Evolutionary conservation across 2,888 invertebrate species (phyloP).

Genomic region (Tineola bisselliella): DNA sequence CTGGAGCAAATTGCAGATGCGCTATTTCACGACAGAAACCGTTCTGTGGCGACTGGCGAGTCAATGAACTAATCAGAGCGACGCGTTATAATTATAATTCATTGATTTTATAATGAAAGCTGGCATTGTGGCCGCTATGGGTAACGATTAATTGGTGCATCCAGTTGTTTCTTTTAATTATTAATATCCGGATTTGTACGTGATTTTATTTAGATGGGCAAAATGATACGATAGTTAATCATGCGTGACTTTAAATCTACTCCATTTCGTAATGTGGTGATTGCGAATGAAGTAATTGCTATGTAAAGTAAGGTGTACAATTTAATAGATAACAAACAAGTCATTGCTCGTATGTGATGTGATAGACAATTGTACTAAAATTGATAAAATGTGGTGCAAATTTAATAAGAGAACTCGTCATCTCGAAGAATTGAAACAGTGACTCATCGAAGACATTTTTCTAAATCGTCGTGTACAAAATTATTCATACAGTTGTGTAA

Average conservation of each 20-base stretch:
- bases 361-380: too few species aligned
- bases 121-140: constrained; percentile 8
- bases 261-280: too few species aligned
- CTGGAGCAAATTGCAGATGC: background rate
- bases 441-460: background rate
- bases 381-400: too few species aligned
- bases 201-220: background rate
- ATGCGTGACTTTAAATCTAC: too few species aligned
- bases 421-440: background rate
- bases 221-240: background rate
- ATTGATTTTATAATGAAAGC: constrained; percentile 19
- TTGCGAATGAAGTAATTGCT: too few species aligned
- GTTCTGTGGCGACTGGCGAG: constrained; percentile 26
- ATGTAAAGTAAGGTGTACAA: too few species aligned
- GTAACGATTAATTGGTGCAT: constrained; percentile 4
- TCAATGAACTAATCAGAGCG: constrained; percentile 43
- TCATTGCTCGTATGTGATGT: too few species aligned
- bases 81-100: constrained; percentile 17
- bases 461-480: background rate
- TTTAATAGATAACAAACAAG: too few species aligned
- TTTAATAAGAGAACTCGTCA: too few species aligned
- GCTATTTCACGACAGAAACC: constrained; percentile 17
- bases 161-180: constrained; percentile 4
- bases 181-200: constrained; percentile 4
- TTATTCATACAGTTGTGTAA: background rate